Percentiles rank a stretch among this genome's conserved stretches.
Evolutionary conservation across 2,113 vertebrate genomes (phyloP).

Genomic region (Girardinichthys multiradiatus): DNA sequence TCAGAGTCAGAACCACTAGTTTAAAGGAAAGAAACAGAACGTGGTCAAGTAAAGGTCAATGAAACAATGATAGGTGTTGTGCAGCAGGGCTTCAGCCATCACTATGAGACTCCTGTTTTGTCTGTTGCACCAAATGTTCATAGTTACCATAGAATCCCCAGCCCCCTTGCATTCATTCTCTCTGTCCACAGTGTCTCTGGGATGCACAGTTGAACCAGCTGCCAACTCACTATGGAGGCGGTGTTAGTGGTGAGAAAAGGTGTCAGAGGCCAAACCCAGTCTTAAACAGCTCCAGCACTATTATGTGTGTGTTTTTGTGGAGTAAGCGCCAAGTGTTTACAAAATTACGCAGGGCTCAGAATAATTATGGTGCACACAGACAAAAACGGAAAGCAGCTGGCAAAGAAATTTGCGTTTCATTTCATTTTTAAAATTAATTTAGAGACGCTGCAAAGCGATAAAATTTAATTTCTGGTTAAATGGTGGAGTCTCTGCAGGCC

Average conservation of each 20-base stretch:
- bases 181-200: slow-evolving; percentile 14
- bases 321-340: slow-evolving; percentile 56
- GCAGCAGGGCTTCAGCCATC: not conserved
- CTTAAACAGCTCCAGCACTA: slow-evolving; percentile 38
- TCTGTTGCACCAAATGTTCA: slow-evolving; percentile 9
- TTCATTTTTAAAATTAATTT: slow-evolving; percentile 11
- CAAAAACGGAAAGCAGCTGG: slow-evolving; percentile 43
- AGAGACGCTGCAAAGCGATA: slow-evolving; percentile 7
- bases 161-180: not conserved
- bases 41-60: not conserved
- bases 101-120: not conserved
- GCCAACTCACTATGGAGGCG: slow-evolving; percentile 35
- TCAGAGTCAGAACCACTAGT: not conserved
- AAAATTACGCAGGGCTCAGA: slow-evolving; percentile 63
- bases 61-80: not conserved
- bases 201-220: slow-evolving; percentile 5
- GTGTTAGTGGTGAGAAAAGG: slow-evolving; percentile 58
- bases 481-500: not conserved
- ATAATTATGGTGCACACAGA: slow-evolving; percentile 57
- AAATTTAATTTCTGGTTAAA: not conserved
- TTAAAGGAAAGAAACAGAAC: not conserved
- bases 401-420: slow-evolving; percentile 20
- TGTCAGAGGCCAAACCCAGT: slow-evolving; percentile 64
- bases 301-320: slow-evolving; percentile 61
- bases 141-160: not conserved